Base-by-base conservation (phyloP, 92 coral and sea anemone genomes). In the Micromussa lordhowensis region DNA sequence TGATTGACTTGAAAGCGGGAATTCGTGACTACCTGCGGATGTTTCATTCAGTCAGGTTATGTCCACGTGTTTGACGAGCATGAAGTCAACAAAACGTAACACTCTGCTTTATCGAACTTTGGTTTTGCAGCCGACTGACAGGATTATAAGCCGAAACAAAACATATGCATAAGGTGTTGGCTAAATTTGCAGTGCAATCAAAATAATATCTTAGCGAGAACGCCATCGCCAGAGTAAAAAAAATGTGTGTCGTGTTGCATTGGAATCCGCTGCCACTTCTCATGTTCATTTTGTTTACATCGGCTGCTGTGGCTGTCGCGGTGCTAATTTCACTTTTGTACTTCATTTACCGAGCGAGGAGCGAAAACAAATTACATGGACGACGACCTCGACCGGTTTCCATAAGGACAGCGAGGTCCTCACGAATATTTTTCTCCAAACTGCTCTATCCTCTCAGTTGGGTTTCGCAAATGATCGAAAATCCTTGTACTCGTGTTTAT, bases 181-280 rank as follows among this genome's bases (percentile, higher is more conserved):
- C 36, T 55, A 32, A 17, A 0, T 54, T 31, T 34, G 51, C 4
- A 15, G 71, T 31, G 29, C 28, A 44, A 38, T 73, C 68, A 22
- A 19, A 34, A 24, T 74, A 34, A 74, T n/a, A n/a, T 84, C 80
- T 31, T 55, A 26, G 54, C 35, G 29, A 82, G 34, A 2, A 26
- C 57, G 86, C 63, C 2, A 28, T 22, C 12, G 40, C 13, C 1
- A 21, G 40, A 71, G 49, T 36, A 28, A 14, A 8, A n/a, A 83
- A 74, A 49, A 95, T 95, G 98, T 95, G 98, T 88, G 98, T 95
- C 9, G 98, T 91, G 28, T 69, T 95, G 79, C 96, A 94, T 69
- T 90, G 96, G 91, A 92, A 93, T 84, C 94, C 96, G 35, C 58
- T 95, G 28, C 98, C 96, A 61, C 75, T 95, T 38, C 78, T 95